phyloP scores from a whole-genome alignment of 2,888 invertebrate species.

The Morpho deidamia region DNA sequence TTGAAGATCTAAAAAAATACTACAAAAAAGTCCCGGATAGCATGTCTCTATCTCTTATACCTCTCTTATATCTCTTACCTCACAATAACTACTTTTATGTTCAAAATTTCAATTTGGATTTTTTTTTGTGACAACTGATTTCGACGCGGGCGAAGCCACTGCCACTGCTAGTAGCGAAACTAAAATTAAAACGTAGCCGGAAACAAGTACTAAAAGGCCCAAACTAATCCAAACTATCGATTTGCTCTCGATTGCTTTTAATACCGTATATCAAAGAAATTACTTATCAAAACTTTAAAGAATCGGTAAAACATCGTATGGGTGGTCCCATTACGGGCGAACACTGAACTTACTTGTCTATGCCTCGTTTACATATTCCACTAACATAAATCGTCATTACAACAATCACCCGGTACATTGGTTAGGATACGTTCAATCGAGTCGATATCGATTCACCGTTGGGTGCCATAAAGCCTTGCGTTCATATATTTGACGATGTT shows the following conservation, averaged over 20 bases:
- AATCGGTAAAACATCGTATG: constrained; percentile 4
- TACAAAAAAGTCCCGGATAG: no score
- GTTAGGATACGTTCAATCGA: constrained; percentile 41
- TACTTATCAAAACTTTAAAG: constrained; percentile 4
- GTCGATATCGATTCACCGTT: constrained; percentile 46
- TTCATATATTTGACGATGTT: neutral
- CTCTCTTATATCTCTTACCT: no score
- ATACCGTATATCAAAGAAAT: constrained; percentile 12
- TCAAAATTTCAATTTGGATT: no score
- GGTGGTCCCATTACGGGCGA: constrained; percentile 61
- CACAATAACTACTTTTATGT: no score
- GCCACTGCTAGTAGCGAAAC: no score
- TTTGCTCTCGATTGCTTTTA: constrained; percentile 13
- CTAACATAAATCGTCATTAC: constrained; percentile 73
- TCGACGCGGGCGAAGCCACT: no score
- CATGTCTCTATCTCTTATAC: no score
- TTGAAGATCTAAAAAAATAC: no score
- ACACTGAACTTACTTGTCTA: constrained; percentile 49
- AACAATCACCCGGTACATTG: constrained; percentile 63
- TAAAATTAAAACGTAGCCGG: no score
- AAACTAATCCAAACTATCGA: neutral
- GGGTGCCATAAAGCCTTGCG: constrained; percentile 41
- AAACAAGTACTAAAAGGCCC: no score
- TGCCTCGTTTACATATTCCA: constrained; percentile 65
- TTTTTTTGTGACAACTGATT: no score